Percentiles rank a stretch among this genome's conserved stretches.
These are phyloP conservation scores for Trematocara nigrifrons DNA, from an alignment of 2,113 vertebrate species.

Conservation along the genomic window DNA sequence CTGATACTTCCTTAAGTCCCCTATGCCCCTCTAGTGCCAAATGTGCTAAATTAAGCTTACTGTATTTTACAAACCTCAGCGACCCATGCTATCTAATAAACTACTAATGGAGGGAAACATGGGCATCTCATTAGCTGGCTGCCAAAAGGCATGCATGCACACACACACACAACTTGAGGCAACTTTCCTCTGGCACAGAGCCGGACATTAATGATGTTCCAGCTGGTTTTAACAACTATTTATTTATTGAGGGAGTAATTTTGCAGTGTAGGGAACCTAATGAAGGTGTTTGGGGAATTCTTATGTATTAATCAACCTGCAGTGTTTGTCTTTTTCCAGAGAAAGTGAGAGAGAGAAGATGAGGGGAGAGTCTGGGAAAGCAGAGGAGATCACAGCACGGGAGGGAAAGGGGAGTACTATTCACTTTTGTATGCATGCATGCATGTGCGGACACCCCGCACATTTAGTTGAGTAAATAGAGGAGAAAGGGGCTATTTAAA, in stretches of 20 bases:
- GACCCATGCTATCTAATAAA: slow-evolving; percentile 60
- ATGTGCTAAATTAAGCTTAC: slow-evolving; percentile 58
- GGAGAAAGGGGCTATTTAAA: slow-evolving; percentile 42
- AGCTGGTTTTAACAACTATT: slow-evolving; percentile 60
- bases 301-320: slow-evolving; percentile 36
- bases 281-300: slow-evolving; percentile 51
- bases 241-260: slow-evolving; percentile 59
- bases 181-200: slow-evolving; percentile 41
- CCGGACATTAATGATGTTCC: slow-evolving; percentile 63
- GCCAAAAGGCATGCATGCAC: slow-evolving; percentile 15
- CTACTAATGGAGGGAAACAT: slow-evolving; percentile 63
- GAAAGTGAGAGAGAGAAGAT: not conserved
- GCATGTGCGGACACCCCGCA: not conserved
- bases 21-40: slow-evolving; percentile 35
- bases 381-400: not conserved
- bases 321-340: not conserved
- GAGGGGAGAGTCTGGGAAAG: not conserved
- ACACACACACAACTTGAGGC: not conserved
- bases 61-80: slow-evolving; percentile 58
- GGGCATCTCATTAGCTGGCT: slow-evolving; percentile 56
- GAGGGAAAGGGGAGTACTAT: not conserved
- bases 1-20: slow-evolving; percentile 26
- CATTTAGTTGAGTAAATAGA: slow-evolving; percentile 26
- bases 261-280: slow-evolving; percentile 33
- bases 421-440: not conserved